Percentiles rank a stretch among this genome's conserved stretches.
These are phyloP conservation scores for Rafetus swinhoei DNA, from an alignment of 2,113 vertebrate genomes.

Conservation along the genomic window DNA sequence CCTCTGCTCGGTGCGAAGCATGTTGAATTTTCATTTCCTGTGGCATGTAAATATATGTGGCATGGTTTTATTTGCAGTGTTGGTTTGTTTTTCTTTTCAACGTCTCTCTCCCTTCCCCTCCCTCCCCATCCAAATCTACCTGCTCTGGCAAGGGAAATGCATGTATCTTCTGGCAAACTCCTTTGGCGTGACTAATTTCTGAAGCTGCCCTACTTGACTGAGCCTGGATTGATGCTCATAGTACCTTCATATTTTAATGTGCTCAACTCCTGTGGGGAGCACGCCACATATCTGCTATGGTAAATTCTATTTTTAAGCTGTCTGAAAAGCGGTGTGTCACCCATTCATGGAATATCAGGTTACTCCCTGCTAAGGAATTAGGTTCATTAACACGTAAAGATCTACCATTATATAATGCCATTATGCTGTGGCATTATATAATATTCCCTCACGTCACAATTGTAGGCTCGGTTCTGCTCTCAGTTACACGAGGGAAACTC, in stretches of 20 bases:
- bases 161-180: background rate
- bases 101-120: too few relatives aligned
- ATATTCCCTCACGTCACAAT: background rate
- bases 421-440: background rate
- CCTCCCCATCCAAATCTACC: background rate
- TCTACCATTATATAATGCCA: background rate
- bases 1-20: rapidly evolving
- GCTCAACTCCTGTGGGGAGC: background rate
- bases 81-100: background rate
- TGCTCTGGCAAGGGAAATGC: background rate
- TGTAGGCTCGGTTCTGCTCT: background rate
- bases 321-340: background rate
- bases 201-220: background rate
- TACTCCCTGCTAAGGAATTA: rapidly evolving
- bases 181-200: background rate
- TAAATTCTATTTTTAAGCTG: background rate
- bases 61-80: rapidly evolving
- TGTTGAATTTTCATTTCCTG: background rate
- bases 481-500: rapidly evolving
- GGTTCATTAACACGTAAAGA: background rate
- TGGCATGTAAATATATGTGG: rapidly evolving
- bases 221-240: too few relatives aligned
- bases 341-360: background rate
- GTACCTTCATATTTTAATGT: background rate
- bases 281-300: background rate